Base-by-base conservation (phyloP, 2,113 vertebrate genomes). In the Colaptes auratus region DNA sequence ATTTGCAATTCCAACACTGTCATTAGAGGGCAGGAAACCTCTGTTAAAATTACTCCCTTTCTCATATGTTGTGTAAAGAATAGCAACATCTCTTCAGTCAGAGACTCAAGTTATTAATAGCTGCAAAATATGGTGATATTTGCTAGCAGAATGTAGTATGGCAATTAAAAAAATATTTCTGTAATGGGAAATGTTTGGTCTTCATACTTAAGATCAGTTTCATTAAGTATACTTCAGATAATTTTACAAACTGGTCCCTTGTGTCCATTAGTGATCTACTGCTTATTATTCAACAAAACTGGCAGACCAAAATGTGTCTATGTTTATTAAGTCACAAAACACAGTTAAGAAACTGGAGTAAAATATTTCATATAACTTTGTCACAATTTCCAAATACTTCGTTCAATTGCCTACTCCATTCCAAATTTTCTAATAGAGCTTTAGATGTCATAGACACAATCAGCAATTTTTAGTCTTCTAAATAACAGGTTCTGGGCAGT, bases 261-360 rank as follows among this genome's bases (percentile, higher is more conserved):
- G 33, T 76, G 65, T 67, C 73, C 90, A 48, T 30, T 88, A 88
- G 64, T 53, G 83, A 86, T 69, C 44, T 48, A 33, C n/a, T 67
- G 76, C 73, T 90, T 46, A 84, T 60, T 52, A 85, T 94, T 94
- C 83, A 92, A 82, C 44, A 94, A 67, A 92, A 90, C 71, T 31
- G n/a, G 33, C 21, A 82, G 23, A 60, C 79, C 44, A 90, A 85
- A 28, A 82, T 75, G 39, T 89, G 89, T 56, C 63, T 73, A 66
- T 60, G 17, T 73, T 82, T 85, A 66, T 31, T 89, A 83, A 94
- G 78, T 92, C 64, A 96, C 70, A 91, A 94, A 96, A 75, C 75
- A 24, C 36, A 10, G 12, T 77, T 82, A 74, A 60, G 78, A 92
- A 96, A 91, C 23, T 9, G 3, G 70, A 93, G 67, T 88, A 72